phyloP scores from a whole-genome alignment of 1,140 invertebrate genomes.

The Papilio glaucus region DNA sequence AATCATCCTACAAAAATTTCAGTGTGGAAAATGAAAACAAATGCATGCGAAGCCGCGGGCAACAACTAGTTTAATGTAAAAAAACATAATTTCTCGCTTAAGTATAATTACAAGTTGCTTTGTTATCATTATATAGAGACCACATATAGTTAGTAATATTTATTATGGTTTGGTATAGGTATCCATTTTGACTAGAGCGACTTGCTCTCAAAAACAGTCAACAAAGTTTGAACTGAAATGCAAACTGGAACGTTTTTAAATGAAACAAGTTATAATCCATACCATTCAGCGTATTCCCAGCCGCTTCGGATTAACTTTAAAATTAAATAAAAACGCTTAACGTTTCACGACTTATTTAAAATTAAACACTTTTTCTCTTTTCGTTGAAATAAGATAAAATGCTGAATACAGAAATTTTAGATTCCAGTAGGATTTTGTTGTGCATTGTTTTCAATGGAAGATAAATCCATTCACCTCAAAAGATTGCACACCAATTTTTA shows the following conservation, averaged over 20 bases:
- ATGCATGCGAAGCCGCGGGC: too few species aligned
- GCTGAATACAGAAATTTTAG: too few species aligned
- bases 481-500: too few species aligned
- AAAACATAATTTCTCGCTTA: too few species aligned
- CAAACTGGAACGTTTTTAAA: conserved; percentile 18
- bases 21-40: too few species aligned
- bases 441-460: too few species aligned
- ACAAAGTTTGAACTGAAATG: conserved; percentile 13
- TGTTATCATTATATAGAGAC: too few species aligned
- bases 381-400: background rate
- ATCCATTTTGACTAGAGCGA: background rate
- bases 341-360: conserved; percentile 11
- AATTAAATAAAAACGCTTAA: background rate
- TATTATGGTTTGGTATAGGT: background rate
- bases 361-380: background rate
- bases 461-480: too few species aligned
- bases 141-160: background rate
- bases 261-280: conserved; percentile 16
- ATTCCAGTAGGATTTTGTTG: too few species aligned
- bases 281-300: conserved; percentile 8
- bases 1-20: too few species aligned
- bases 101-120: too few species aligned
- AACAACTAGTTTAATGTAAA: too few species aligned
- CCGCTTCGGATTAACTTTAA: conserved; percentile 15
- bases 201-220: background rate